A percentile compares a stretch with the other conserved stretches of the same genome.
Evolutionary conservation across 2,888 invertebrate species (phyloP).

Genomic region (Villa cingulata): DNA sequence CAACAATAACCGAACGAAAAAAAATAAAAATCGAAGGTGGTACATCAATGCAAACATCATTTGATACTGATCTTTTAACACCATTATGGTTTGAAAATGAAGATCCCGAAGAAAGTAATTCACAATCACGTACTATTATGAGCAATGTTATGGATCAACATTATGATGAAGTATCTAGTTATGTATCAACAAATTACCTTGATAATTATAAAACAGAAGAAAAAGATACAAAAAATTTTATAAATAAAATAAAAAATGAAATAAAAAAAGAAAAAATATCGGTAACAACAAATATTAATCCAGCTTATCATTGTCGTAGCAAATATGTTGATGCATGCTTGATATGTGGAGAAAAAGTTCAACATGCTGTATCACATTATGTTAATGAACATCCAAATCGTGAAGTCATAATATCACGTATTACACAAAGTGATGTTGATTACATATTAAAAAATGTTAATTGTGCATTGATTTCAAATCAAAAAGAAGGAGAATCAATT

Average conservation of each 20-base stretch:
- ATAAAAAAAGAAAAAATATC: neutral
- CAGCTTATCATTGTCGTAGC: slow-evolving; percentile 10
- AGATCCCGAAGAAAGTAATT: slow-evolving; percentile 1
- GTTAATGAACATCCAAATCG: slow-evolving; percentile 9
- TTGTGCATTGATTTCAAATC: slow-evolving; percentile 5
- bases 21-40: neutral
- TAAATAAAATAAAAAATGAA: too few relatives aligned
- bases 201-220: neutral
- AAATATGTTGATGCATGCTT: slow-evolving; percentile 16
- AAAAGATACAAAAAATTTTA: neutral
- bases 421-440: slow-evolving; percentile 5
- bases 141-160: too few relatives aligned
- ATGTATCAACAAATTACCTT: neutral
- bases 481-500: neutral
- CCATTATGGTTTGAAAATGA: slow-evolving; percentile 19
- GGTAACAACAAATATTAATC: slow-evolving; percentile 2
- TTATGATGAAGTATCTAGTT: neutral
- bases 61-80: slow-evolving; percentile 14
- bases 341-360: slow-evolving; percentile 17
- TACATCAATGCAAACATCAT: neutral
- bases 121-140: neutral
- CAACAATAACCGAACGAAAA: neutral
- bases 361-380: slow-evolving; percentile 16
- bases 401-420: slow-evolving; percentile 8
- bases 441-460: slow-evolving; percentile 5